Evolutionary conservation across 2,888 invertebrate species (phyloP), one percentile per base, ranked within the genome.

Genomic region (Athalia circularis): DNA sequence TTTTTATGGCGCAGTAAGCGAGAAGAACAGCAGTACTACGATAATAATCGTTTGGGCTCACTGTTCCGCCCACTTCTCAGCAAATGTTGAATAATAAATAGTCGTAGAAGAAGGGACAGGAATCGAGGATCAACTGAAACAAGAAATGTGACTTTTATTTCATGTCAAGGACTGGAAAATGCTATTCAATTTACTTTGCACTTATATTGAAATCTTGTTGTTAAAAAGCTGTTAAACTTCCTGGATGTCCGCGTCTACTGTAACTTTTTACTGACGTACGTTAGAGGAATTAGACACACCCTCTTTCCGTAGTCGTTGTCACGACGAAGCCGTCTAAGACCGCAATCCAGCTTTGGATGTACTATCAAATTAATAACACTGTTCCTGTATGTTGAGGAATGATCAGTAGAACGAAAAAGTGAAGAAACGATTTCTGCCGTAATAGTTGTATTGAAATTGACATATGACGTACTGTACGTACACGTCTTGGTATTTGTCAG

Each of bases 251-350:
- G n/a, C n/a, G 29, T 29, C 29, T 13, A 47, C 45, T 11, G 29
- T 11, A 68, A 52, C 7, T 68, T 68, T 15, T 54, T 6, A 29
- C n/a, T 68, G 15, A 29, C n/a, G n/a, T 54, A 52, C 54, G 43
- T 29, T 43, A 47, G 47, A 4, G 47, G 59, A 72, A 59, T 57
- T 13, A 13, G 13, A 47, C 52, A 59, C 29, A 13, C 59, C 7
- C 59, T 5, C n/a, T 43, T 68, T 68, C 29, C 43, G 7, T 3
- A 29, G 54, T 54, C 54, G 68, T 43, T 68, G 68, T 9, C 47
- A 72, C 8, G 45, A 15, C 72, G 72, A 72, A 72, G 72, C 72
- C 72, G 52, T 72, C 47, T 5, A 59, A 72, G 59, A 59, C 72
- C 57, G 59, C 72, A 45, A 72, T 72, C 72, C 59, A 72, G 72